Conservation (phyloP, 2,888 invertebrate genomes). For the Sipunculus nudus region DNA sequence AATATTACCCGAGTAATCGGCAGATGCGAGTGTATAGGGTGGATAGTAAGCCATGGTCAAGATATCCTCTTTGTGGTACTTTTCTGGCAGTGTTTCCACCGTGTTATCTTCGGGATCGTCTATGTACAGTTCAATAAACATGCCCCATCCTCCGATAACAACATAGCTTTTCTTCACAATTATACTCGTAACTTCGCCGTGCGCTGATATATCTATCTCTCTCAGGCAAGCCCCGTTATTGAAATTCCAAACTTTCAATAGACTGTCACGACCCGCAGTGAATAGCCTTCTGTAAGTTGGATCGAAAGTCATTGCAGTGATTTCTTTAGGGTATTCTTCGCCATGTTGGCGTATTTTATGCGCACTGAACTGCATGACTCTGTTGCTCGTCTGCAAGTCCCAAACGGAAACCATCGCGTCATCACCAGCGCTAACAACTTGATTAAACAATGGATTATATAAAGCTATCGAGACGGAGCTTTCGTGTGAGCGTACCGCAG, state of each 20-base stretch:
- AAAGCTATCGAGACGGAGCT: conserved; percentile 78
- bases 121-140: too few relatives aligned
- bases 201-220: too few relatives aligned
- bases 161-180: not conserved
- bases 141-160: too few relatives aligned
- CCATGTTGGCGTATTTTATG: conserved; percentile 70
- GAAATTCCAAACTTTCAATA: conserved; percentile 85
- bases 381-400: conserved; percentile 78
- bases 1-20: conserved; percentile 81
- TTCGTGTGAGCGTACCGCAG: conserved; percentile 71
- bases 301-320: conserved; percentile 82
- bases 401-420: conserved; percentile 85
- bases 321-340: conserved; percentile 75
- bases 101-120: too few relatives aligned
- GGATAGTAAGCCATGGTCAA: conserved; percentile 73
- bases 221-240: conserved; percentile 80
- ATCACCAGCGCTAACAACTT: conserved; percentile 79
- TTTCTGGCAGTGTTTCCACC: too few relatives aligned
- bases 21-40: conserved; percentile 67
- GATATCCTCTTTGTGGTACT: conserved; percentile 81
- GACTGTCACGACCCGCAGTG: conserved; percentile 83
- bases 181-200: too few relatives aligned
- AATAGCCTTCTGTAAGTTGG: conserved; percentile 78
- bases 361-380: conserved; percentile 72
- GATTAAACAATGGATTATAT: conserved; percentile 79